Evolutionary conservation across 2,797 vertebrate genomes (phyloP), one percentile per base, ranked within the genome.

Genomic region (Psittacula derbiana): DNA sequence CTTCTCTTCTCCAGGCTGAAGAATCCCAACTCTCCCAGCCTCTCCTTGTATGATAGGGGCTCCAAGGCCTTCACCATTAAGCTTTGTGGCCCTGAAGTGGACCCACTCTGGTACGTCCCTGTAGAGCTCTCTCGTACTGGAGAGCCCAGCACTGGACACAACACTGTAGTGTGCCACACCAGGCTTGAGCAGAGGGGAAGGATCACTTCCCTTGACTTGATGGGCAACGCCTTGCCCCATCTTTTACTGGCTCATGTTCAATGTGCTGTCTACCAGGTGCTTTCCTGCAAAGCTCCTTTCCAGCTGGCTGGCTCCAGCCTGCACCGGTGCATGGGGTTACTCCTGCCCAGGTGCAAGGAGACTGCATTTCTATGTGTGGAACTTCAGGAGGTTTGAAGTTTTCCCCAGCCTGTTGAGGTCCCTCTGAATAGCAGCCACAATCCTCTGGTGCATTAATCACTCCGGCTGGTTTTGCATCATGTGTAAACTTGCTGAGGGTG

Each of bases 191-290:
- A 36, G n/a, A 33, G 21, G n/a, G 21, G 21, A 57, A 23, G 11
- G 20, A 49, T 81, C 46, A 31, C 31, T 36, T 60, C 41, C 10
- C 14, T 44, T 43, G 52, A 71, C 70, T n/a, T 60, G 44, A 40
- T 31, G 31, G 33, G 40, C 47, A 72, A 30, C 0, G 1, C 27
- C 69, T 23, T 40, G 52, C 28, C 28, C 53, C 36, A 7, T 18
- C 30, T 23, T 62, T 27, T 61, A 46, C 28, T 40, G 11, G 86
- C 17, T 61, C 24, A 15, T 1, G 8, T 60, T 66, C 41, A 55
- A 21, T 0, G 0, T 11, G 8, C 58, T 61, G 16, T 16, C 36
- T 12, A 20, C 17, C 12, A 60, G 4, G 15, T 43, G n/a, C 55
- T 8, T 57, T 57, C 55, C n/a, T 33, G n/a, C 55, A 57, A 57